Evolutionary conservation across 2,888 invertebrate species (phyloP).

Genomic region (Spodoptera littoralis): DNA sequence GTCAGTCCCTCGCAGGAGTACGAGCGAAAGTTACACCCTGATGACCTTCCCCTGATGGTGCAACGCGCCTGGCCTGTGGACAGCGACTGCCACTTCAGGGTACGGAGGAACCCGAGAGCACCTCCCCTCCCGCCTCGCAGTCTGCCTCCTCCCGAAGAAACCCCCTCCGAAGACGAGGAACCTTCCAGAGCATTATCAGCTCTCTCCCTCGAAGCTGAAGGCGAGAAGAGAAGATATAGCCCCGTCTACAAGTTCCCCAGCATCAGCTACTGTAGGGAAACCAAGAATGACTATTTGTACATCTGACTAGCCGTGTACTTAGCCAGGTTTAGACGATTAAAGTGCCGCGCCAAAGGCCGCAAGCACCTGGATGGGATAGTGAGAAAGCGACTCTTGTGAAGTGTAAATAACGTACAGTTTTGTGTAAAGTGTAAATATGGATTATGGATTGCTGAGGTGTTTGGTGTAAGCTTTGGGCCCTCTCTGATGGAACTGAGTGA

Average conservation of each 20-base stretch:
- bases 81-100: constrained; percentile 93
- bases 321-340: constrained; percentile 59
- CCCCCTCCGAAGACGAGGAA: constrained; percentile 73
- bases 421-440: constrained; percentile 78
- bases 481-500: constrained; percentile 29
- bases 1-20: constrained; percentile 94
- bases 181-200: constrained; percentile 81
- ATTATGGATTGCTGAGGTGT: constrained; percentile 60
- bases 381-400: constrained; percentile 74
- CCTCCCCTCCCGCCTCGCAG: constrained; percentile 92
- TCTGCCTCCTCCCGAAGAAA: constrained; percentile 74
- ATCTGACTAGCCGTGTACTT: constrained; percentile 78
- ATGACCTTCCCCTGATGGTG: constrained; percentile 94
- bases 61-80: constrained; percentile 93
- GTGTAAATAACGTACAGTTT: constrained; percentile 72
- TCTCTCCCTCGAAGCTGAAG: constrained; percentile 81
- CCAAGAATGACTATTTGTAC: constrained; percentile 85
- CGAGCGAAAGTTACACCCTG: constrained; percentile 95
- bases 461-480: constrained; percentile 63
- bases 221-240: constrained; percentile 80
- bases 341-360: constrained; percentile 59
- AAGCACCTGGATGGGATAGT: constrained; percentile 62
- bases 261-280: constrained; percentile 82
- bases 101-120: constrained; percentile 94
- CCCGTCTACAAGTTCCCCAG: constrained; percentile 86